Conservation (phyloP, 1,140 invertebrate species). For the Drosophila triauraria region DNA sequence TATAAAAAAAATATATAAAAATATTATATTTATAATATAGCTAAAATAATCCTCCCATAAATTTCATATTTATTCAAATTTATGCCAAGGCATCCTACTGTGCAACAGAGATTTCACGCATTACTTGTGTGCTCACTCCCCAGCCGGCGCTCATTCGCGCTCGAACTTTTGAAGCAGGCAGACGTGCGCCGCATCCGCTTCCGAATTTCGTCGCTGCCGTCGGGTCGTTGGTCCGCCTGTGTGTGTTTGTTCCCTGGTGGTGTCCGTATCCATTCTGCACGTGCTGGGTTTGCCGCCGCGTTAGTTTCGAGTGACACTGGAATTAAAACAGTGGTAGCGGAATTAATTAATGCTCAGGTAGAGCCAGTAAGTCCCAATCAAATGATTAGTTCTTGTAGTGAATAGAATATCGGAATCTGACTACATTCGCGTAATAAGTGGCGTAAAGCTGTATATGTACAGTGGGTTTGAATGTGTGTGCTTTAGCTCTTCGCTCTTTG, state of each 20-base stretch:
- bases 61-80: background rate
- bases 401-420: background rate
- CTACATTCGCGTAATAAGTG: slow-evolving; percentile 33
- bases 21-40: background rate
- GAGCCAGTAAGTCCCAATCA: slow-evolving; percentile 28
- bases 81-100: background rate
- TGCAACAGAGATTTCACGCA: slow-evolving; percentile 17
- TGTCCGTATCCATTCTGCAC: slow-evolving; percentile 33
- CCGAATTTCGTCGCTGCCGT: slow-evolving; percentile 1
- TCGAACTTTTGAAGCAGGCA: background rate
- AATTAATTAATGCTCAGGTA: slow-evolving; percentile 26
- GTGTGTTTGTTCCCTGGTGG: background rate
- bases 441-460: slow-evolving; percentile 14
- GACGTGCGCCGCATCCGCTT: slow-evolving; percentile 7
- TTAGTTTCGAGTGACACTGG: slow-evolving; percentile 7
- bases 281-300: slow-evolving; percentile 24
- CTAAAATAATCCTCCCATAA: too few species aligned
- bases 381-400: slow-evolving; percentile 20
- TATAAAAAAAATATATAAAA: too few species aligned
- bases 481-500: slow-evolving; percentile 14
- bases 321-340: slow-evolving; percentile 6
- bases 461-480: background rate
- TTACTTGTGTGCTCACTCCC: slow-evolving; percentile 8
- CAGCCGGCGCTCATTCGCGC: slow-evolving; percentile 12
- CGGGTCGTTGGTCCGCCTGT: slow-evolving; percentile 14